Base-by-base conservation (phyloP, 2,113 vertebrate genomes). In the Platanista minor region DNA sequence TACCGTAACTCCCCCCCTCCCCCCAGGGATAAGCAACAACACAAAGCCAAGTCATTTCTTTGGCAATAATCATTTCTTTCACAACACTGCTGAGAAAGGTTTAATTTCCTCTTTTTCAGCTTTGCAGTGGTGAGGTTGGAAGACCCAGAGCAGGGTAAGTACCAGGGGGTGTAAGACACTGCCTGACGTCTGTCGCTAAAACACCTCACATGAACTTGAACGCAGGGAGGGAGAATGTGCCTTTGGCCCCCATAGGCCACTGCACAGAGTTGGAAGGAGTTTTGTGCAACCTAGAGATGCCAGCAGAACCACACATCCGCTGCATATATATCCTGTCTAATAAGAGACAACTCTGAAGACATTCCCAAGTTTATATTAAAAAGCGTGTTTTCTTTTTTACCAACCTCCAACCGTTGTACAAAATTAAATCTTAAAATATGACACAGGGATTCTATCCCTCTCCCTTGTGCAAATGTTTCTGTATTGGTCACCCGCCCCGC, bases 71-170 rank as follows among this genome's bases (percentile, higher is more conserved):
- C 9, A 39, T 27, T 90, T 84, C 59, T 80, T 23, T 75, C 59
- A 15, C 43, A 29, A 18, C 87, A 31, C 31, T 23, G 52, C 15
- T 1, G n/a, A 57, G 57, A 54, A 83, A 67, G 43, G 8, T 36
- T 57, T 77, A 5, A 84, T 89, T 93, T 97, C 91, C 85, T 81
- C 96, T 71, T 95, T 71, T 36, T 27, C n/a, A 67, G 75, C 10
- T 12, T 8, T 1, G 3, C 25, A 6, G 81, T 5, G 82, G 15
- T 13, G 33, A 95, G 29, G 1, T 4, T 39, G 87, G 92, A 74
- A 96, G 93, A 15, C 10, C 52, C 81, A 3, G 18, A 33, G 39
- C 8, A 33, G 67, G 29, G 57, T 5, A 49, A 41, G 9, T 15
- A 20, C 9, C 3, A 36, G 59, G 62, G 39, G 74, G 62, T 17